Base-by-base conservation (phyloP, 2,888 invertebrate genomes). In the Crepidodera aurea region DNA sequence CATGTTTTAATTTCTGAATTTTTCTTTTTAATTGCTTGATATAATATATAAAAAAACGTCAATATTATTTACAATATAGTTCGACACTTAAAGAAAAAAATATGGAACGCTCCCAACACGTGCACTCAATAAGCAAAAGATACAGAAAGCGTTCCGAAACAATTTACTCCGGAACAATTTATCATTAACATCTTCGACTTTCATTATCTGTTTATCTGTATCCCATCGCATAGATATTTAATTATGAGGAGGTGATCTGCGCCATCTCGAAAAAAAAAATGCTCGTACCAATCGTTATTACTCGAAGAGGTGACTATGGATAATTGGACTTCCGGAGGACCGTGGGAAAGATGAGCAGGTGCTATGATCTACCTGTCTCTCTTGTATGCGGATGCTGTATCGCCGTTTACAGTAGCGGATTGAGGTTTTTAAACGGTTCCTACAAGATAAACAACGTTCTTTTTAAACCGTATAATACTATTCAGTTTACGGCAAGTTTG, bases 271-370 rank as follows among this genome's bases (percentile, higher is more conserved):
- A 37, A 40, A 40, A 13, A 40, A 40, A 13, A 18, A 62, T 64
- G 64, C 62, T 62, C 50, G 51, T 57, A 56, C 64, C 59, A 64
- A 65, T 62, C 62, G 42, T 62, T 67, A 63, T 64, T 64, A 58
- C 63, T 69, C 69, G 71, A 67, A 72, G 73, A 79, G 77, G 77
- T 77, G 78, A 74, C 74, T 75, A 71, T 70, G 67, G 71, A 75
- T 79, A 80, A 79, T 79, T 79, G 79, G 77, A 80, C 80, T 81
- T 81, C 80, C 80, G 79, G 78, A 74, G 76, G 71, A 74, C 75
- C 80, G 80, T 80, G 81, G 79, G 79, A 80, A 80, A 72, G 69
- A 64, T 64, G 65, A 74, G 77, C 79, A 79, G 80, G 79, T 80
- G 79, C 79, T 75, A 62, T 56, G 53, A 59, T 65, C 60, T 65